Evolutionary conservation across 2,888 invertebrate species (phyloP).

Genomic region (Philonicus albiceps): DNA sequence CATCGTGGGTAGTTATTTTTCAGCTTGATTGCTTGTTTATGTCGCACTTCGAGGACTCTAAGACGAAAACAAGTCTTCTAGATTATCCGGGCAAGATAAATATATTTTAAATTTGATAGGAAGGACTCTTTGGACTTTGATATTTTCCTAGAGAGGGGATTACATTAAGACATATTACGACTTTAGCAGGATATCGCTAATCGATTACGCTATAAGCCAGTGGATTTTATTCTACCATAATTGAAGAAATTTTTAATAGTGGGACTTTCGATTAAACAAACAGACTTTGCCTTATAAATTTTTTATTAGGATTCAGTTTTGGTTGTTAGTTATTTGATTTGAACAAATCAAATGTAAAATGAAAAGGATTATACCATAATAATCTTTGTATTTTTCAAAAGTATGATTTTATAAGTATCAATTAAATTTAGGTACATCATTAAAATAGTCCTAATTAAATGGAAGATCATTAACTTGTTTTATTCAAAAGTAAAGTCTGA

Average conservation of each 20-base stretch:
- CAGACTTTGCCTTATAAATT: too few species aligned
- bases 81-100: neutral
- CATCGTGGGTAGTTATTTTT: neutral
- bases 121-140: neutral
- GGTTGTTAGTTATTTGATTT: too few species aligned
- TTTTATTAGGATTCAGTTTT: too few species aligned
- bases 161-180: neutral
- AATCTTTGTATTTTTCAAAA: too few species aligned
- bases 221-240: neutral
- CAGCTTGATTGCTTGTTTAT: slow-evolving; percentile 14
- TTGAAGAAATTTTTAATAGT: neutral
- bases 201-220: neutral
- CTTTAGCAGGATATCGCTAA: neutral
- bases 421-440: too few species aligned
- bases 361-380: too few species aligned
- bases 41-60: neutral
- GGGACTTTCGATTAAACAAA: neutral
- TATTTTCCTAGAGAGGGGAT: neutral
- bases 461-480: too few species aligned
- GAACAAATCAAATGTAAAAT: too few species aligned
- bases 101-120: neutral
- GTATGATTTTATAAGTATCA: too few species aligned
- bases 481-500: too few species aligned
- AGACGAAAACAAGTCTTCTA: neutral
- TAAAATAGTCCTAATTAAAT: too few species aligned